These are phyloP conservation scores for Nestor notabilis DNA, from an alignment of 2,113 vertebrate species.

Conservation along the genomic window DNA sequence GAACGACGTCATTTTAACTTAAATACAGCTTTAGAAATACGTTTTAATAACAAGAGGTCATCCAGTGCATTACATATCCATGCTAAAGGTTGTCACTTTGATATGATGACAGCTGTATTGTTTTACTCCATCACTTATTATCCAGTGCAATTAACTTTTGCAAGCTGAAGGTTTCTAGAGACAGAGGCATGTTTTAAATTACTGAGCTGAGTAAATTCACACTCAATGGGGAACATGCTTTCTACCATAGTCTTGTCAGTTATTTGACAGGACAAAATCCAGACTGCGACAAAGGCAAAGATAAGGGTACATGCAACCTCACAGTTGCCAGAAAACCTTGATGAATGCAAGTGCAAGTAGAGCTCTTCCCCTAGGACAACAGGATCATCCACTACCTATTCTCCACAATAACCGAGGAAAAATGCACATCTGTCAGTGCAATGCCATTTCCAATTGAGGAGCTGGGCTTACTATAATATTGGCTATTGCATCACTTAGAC, in stretches of 20 bases:
- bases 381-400: constrained; percentile 53
- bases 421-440: constrained; percentile 66
- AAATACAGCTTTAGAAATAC: neutral
- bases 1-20: neutral
- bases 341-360: constrained; percentile 69
- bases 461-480: constrained; percentile 62
- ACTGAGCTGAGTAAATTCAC: neutral
- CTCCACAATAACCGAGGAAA: constrained; percentile 61
- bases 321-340: constrained; percentile 44
- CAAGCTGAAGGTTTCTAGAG: neutral
- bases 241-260: constrained; percentile 51
- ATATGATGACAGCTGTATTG: neutral
- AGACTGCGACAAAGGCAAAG: constrained; percentile 72
- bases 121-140: neutral
- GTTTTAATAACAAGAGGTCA: neutral
- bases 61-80: rapidly evolving
- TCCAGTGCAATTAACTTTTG: neutral
- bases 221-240: constrained; percentile 18
- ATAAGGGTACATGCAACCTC: constrained; percentile 31
- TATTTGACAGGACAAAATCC: constrained; percentile 68
- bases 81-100: neutral
- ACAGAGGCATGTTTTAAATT: neutral
- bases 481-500: constrained; percentile 62
- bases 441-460: constrained; percentile 40
- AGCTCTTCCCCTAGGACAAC: constrained; percentile 64